Base-by-base conservation (phyloP, 1,140 invertebrate genomes). In the Aphidius ervi region DNA sequence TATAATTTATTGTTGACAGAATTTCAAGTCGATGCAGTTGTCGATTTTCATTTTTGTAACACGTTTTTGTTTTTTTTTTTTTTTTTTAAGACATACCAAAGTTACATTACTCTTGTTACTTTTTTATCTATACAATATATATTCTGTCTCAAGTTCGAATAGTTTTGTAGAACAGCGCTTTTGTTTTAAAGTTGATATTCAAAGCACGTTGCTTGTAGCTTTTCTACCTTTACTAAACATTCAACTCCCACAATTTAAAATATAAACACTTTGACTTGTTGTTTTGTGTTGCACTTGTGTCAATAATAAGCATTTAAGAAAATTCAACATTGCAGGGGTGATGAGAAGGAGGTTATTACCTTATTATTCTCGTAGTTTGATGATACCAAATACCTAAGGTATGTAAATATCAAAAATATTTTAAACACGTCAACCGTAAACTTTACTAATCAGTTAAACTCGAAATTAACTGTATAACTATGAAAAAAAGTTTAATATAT, bases 131-230 rank as follows among this genome's bases (percentile, higher is more conserved):
- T 49, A 20, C 8, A 20, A 20, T 31, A 31, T 20, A 49, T 20
- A 20, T 52, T 23, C 50, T 61, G 59, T 48, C 59, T 61, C 59
- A 56, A 53, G 54, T 56, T 48, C 9, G 43, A 61, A 61, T 61
- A 56, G 59, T 61, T 61, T 56, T 41, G 53, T 16, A 23, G 46
- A 56, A 61, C 46, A 43, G 42, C 5, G 41, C 41, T 5, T 39
- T 8, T 55, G 45, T 39, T 31, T 46, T n/a, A 8, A 20, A 56
- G 39, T 40, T 41, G 56, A 37, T 56, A 61, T 61, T 56, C 53
- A 40, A n/a, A 53, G 46, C 54, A 56, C 53, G 53, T 16, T 49
- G 47, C 47, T 8, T 49, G 49, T 43, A 49, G 48, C n/a, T 59
- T 50, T 46, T 6, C 37, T 43, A 46, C 6, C 39, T 5, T 43